Conservation (phyloP, 2,113 vertebrate genomes). For the Lutjanus erythropterus region DNA sequence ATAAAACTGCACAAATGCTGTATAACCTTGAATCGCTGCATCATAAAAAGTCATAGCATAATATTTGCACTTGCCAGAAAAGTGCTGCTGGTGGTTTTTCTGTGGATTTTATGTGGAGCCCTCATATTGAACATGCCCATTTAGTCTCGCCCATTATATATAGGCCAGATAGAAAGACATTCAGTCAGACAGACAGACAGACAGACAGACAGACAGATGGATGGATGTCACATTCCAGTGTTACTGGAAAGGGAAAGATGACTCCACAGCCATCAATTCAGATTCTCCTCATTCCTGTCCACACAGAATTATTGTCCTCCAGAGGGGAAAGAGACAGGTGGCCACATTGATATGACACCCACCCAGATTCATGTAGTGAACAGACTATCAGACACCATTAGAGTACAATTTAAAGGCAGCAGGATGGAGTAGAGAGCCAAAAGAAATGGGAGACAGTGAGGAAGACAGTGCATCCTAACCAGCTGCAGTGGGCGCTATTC, state of each 20-base stretch:
- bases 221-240: slow-evolving; percentile 17
- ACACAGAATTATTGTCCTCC: slow-evolving; percentile 28
- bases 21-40: slow-evolving; percentile 27
- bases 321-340: slow-evolving; percentile 44
- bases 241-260: slow-evolving; percentile 36
- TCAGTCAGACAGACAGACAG: no score
- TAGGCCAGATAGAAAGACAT: not conserved
- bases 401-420: not conserved
- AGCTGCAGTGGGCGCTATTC: slow-evolving; percentile 71
- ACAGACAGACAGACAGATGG: not conserved
- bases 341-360: slow-evolving; percentile 7
- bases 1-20: slow-evolving; percentile 31
- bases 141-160: not conserved
- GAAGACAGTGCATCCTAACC: slow-evolving; percentile 22
- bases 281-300: slow-evolving; percentile 44
- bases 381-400: not conserved
- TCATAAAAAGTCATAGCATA: slow-evolving; percentile 46
- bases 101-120: not conserved
- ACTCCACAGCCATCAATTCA: slow-evolving; percentile 21
- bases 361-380: slow-evolving; percentile 3
- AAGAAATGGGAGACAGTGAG: not conserved
- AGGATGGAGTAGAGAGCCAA: not conserved
- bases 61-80: slow-evolving; percentile 44
- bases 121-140: not conserved
- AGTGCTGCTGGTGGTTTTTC: not conserved